phyloP scores from a whole-genome alignment of 2,888 invertebrate genomes.

The Ophion obscuratus region DNA sequence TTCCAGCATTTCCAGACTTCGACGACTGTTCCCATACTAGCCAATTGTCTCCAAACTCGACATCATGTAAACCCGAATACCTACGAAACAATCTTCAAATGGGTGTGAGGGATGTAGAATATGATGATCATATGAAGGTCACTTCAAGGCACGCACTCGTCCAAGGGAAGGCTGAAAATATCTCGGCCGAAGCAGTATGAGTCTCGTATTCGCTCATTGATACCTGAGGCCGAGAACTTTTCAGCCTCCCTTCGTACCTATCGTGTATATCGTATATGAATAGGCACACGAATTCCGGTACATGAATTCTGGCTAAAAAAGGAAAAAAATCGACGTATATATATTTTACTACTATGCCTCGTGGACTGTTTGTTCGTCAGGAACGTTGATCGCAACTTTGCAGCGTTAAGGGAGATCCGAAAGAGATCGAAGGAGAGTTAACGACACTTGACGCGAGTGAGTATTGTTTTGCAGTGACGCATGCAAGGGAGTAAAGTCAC shows the following conservation, averaged over 20 bases:
- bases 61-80: not conserved
- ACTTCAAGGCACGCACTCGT: not conserved
- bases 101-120: not conserved
- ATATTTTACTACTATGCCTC: not conserved
- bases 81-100: not conserved
- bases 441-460: not conserved
- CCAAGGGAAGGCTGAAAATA: not conserved
- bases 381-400: not conserved
- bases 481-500: too few species aligned
- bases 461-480: not conserved
- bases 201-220: not conserved
- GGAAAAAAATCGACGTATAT: not conserved
- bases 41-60: too few species aligned
- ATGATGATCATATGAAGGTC: not conserved
- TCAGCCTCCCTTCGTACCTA: not conserved
- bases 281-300: not conserved
- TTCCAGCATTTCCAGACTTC: too few species aligned
- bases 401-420: not conserved
- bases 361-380: not conserved
- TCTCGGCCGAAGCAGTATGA: not conserved
- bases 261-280: too few species aligned
- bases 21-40: too few species aligned
- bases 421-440: not conserved
- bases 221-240: not conserved
- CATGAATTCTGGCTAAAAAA: not conserved